Conservation (phyloP, 2,113 vertebrate species). For the Spermophilus dauricus region DNA sequence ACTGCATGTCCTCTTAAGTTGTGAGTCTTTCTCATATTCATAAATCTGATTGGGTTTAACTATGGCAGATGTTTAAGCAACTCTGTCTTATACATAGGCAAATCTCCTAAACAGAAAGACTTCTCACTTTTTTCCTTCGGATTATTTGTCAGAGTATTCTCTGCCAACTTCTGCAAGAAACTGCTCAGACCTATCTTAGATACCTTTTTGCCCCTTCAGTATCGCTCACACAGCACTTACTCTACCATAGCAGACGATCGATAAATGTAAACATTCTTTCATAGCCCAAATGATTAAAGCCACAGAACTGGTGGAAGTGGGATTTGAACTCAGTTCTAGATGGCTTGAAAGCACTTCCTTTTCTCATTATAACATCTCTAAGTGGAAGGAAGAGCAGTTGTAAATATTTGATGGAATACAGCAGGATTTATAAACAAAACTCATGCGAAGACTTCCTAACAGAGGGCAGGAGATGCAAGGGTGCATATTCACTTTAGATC, state of each 20-base stretch:
- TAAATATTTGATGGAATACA: constrained; percentile 35
- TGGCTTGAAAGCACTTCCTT: not conserved
- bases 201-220: fast-evolving
- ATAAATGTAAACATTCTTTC: not conserved
- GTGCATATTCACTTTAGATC: not conserved
- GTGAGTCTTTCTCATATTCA: not conserved
- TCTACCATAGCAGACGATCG: not conserved
- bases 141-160: not conserved
- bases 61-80: not conserved
- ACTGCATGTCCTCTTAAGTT: not conserved
- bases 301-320: not conserved
- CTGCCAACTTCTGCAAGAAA: not conserved
- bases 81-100: not conserved
- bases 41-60: not conserved
- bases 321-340: constrained; percentile 4
- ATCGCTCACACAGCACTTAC: not conserved
- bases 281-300: not conserved
- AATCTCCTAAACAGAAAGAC: not conserved
- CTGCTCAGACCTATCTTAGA: not conserved
- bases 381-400: not conserved
- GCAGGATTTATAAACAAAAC: not conserved
- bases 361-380: not conserved
- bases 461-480: not conserved
- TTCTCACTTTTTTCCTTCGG: not conserved
- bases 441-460: not conserved